Evolutionary conservation across 2,888 invertebrate species (phyloP).

Genomic region (Lymantria monacha): DNA sequence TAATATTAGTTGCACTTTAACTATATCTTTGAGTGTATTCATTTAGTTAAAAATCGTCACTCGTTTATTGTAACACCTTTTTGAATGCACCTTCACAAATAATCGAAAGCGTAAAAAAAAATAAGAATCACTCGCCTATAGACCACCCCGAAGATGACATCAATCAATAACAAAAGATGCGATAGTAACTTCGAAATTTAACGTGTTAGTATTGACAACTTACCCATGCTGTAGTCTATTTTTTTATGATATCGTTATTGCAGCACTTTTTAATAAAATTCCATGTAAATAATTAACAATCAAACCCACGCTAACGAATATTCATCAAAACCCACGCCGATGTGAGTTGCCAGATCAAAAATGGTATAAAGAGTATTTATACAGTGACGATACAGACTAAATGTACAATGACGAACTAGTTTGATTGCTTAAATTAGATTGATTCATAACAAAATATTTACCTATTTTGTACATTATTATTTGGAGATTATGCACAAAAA

Average conservation of each 20-base stretch:
- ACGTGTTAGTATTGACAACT: constrained; percentile 37
- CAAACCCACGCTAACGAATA: constrained; percentile 74
- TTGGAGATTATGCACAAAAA: no score
- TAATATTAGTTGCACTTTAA: not conserved
- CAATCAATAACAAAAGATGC: constrained; percentile 63
- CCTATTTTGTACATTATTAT: no score
- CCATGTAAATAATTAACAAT: constrained; percentile 46
- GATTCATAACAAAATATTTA: no score
- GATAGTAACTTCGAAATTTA: constrained; percentile 19
- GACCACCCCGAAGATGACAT: constrained; percentile 60
- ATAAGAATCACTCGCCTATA: constrained; percentile 38
- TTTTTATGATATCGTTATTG: constrained; percentile 29
- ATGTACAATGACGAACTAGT: no score
- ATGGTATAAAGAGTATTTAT: not conserved
- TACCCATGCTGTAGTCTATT: constrained; percentile 49
- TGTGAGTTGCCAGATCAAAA: constrained; percentile 57
- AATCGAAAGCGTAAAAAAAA: constrained; percentile 39
- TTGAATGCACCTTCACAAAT: constrained; percentile 44
- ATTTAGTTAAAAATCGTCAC: constrained; percentile 16
- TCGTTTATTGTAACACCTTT: constrained; percentile 20
- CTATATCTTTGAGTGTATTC: constrained; percentile 14
- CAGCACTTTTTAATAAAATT: constrained; percentile 32
- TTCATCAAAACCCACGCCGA: constrained; percentile 73
- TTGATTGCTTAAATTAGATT: no score
- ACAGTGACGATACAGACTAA: no score